These are phyloP conservation scores for Anas acuta DNA, from an alignment of 2,797 vertebrate genomes.

Conservation along the genomic window DNA sequence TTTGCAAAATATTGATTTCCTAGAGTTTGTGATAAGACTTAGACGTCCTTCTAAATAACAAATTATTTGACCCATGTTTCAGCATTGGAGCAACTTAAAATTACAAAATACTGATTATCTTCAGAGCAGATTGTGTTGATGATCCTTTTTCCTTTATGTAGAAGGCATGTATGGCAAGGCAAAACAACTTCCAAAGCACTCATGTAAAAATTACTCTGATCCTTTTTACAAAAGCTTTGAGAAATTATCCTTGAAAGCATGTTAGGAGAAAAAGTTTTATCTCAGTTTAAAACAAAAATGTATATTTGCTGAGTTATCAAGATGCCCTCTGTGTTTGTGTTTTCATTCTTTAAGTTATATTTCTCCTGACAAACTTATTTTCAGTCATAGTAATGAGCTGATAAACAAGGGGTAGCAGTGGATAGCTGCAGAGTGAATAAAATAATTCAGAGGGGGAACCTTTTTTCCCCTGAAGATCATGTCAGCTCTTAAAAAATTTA, in stretches of 20 bases:
- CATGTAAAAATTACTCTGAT: not conserved
- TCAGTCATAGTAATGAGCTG: constrained; percentile 63
- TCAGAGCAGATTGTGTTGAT: not conserved
- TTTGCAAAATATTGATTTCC: not conserved
- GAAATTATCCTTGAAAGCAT: not conserved
- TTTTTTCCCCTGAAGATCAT: constrained; percentile 31
- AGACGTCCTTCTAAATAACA: not conserved
- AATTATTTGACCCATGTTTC: not conserved
- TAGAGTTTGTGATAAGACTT: not conserved
- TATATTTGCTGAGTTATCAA: constrained; percentile 48
- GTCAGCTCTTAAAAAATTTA: constrained; percentile 73
- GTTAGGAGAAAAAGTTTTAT: constrained; percentile 7
- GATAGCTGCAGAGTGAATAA: constrained; percentile 40
- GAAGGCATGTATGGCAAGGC: not conserved
- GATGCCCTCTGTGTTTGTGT: constrained; percentile 27
- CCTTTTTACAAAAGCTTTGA: constrained; percentile 11
- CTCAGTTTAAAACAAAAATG: not conserved
- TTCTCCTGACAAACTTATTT: constrained; percentile 72
- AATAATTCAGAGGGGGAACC: constrained; percentile 51
- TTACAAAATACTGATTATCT: not conserved
- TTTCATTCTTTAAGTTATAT: constrained; percentile 65
- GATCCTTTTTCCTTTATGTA: not conserved
- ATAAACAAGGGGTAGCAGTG: constrained; percentile 56
- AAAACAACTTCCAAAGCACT: not conserved
- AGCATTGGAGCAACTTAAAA: not conserved